Conservation (phyloP, 1,140 invertebrate genomes). For the Muscidifurax raptorellus region DNA sequence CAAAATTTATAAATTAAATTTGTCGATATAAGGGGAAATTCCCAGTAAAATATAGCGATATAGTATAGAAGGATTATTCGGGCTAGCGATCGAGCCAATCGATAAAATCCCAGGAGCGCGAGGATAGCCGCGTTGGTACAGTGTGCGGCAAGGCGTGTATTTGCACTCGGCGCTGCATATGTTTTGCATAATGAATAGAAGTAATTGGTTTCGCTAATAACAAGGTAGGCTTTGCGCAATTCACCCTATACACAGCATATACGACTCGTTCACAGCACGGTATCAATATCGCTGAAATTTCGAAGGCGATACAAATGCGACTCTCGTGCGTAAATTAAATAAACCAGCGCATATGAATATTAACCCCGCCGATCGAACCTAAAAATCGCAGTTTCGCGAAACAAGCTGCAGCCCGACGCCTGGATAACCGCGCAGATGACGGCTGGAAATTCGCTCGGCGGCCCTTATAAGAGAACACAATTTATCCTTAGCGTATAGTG, state of each 20-base stretch:
- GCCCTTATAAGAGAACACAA: background rate
- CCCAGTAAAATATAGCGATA: background rate
- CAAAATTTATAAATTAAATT: background rate
- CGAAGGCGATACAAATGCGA: background rate
- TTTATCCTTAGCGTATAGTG: background rate
- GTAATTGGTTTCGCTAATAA: slow-evolving; percentile 51
- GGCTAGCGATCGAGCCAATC: slow-evolving; percentile 28
- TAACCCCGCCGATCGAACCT: background rate
- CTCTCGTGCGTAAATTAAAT: too few species aligned
- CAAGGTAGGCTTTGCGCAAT: slow-evolving; percentile 33
- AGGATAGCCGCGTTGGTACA: background rate
- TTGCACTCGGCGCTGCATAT: slow-evolving; percentile 33
- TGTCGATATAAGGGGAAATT: background rate
- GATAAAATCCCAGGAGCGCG: slow-evolving; percentile 31
- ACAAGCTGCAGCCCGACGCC: too few species aligned
- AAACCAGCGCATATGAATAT: background rate
- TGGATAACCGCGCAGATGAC: background rate
- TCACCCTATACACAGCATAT: background rate
- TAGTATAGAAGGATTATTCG: slow-evolving; percentile 36
- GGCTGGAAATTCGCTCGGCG: background rate
- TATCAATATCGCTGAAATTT: slow-evolving; percentile 8
- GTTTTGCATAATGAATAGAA: slow-evolving; percentile 51
- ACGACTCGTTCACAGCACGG: background rate
- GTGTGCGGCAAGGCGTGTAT: background rate
- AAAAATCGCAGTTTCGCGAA: background rate